phyloP scores from a whole-genome alignment of 2,888 invertebrate genomes.

The Noctua fimbriata region DNA sequence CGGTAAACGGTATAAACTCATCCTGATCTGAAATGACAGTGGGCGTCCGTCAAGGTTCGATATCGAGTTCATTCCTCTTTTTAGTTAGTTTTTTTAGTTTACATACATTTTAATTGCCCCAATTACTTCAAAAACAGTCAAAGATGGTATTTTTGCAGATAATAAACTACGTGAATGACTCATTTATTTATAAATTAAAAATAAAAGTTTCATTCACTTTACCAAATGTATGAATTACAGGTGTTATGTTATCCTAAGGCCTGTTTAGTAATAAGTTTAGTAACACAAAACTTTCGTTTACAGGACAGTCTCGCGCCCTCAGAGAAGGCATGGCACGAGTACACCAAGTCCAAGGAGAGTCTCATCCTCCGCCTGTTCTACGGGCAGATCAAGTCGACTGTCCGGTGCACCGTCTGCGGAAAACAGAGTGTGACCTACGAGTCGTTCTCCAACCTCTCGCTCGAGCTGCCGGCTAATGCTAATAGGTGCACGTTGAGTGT shows the following conservation, averaged over 20 bases:
- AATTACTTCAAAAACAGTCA: background rate
- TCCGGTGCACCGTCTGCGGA: conserved; percentile 93
- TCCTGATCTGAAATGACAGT: background rate
- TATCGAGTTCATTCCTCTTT: background rate
- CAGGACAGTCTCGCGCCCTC: conserved; percentile 85
- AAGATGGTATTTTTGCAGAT: background rate
- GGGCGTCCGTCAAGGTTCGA: background rate
- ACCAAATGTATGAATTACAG: background rate
- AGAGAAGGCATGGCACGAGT: conserved; percentile 93
- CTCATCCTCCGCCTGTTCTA: conserved; percentile 95
- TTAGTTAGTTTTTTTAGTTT: background rate
- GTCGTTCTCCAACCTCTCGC: conserved; percentile 95
- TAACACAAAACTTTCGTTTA: background rate
- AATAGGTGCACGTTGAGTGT: conserved; percentile 91
- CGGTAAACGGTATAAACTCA: background rate
- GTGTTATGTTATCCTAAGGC: background rate
- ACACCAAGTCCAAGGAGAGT: conserved; percentile 93
- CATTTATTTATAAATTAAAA: background rate
- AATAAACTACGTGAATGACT: background rate
- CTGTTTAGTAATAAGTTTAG: background rate
- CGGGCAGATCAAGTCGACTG: conserved; percentile 96
- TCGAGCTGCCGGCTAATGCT: conserved; percentile 93
- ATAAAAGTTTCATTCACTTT: background rate
- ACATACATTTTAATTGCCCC: background rate
- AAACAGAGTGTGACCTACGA: conserved; percentile 96